A percentile compares a stretch with the other conserved stretches of the same genome.
phyloP scores from a whole-genome alignment of 1,140 invertebrate species.

The Stegodyphus dumicola region DNA sequence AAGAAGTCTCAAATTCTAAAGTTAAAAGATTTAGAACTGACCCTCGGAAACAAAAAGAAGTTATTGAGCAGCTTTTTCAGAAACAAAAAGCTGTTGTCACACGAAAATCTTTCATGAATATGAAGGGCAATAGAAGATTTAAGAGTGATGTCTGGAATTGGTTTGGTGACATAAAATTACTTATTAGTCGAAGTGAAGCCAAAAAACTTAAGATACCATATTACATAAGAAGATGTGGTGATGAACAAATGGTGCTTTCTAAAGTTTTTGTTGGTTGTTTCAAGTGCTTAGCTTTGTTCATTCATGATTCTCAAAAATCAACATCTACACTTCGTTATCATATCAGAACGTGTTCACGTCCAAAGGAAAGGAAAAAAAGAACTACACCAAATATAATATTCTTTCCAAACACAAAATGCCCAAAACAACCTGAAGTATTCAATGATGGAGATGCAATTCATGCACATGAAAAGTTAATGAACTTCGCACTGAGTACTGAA shows the following conservation, averaged over 20 bases:
- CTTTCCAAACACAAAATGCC: constrained; percentile 20
- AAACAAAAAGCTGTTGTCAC: constrained; percentile 43
- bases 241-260: constrained; percentile 43
- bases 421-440: constrained; percentile 20
- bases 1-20: neutral
- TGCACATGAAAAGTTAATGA: constrained; percentile 35
- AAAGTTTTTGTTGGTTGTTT: constrained; percentile 56
- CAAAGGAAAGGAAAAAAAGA: constrained; percentile 38
- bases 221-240: constrained; percentile 49
- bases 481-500: constrained; percentile 37
- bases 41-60: constrained; percentile 48
- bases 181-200: constrained; percentile 47
- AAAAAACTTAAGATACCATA: constrained; percentile 53
- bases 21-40: constrained; percentile 37
- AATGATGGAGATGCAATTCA: constrained; percentile 29
- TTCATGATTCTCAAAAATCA: constrained; percentile 48
- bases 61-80: constrained; percentile 43
- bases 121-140: constrained; percentile 49
- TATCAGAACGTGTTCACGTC: constrained; percentile 36
- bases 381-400: constrained; percentile 47
- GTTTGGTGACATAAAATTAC: constrained; percentile 54
- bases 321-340: constrained; percentile 52
- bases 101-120: constrained; percentile 45
- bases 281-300: constrained; percentile 42
- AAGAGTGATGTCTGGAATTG: constrained; percentile 56